These are phyloP conservation scores for Physella acuta DNA, from an alignment of 1,140 invertebrate species.

Conservation along the genomic window DNA sequence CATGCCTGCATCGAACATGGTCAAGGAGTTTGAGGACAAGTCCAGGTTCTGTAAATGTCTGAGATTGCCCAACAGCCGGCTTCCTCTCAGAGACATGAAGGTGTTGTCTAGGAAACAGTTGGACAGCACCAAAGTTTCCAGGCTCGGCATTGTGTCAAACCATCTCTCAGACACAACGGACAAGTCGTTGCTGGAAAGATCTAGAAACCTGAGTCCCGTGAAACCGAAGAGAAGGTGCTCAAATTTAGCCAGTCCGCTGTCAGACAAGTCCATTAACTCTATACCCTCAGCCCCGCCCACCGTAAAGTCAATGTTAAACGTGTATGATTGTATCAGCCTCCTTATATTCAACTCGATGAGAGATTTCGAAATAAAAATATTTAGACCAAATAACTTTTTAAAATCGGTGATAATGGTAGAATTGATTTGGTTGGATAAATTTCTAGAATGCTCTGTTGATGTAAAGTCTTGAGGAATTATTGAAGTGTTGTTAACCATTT, in stretches of 20 bases:
- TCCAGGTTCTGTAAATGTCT: background rate
- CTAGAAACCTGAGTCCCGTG: background rate
- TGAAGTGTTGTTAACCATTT: too few species aligned
- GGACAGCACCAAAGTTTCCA: too few species aligned
- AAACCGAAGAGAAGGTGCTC: background rate
- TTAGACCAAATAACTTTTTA: background rate
- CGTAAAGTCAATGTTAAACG: background rate
- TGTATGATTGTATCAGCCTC: background rate
- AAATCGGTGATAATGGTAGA: background rate
- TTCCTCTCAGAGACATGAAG: background rate
- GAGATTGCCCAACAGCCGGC: background rate
- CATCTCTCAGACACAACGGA: background rate
- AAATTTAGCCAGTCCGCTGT: background rate
- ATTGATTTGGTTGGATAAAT: too few species aligned
- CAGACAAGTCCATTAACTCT: background rate
- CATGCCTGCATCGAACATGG: background rate
- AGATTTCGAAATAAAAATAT: background rate
- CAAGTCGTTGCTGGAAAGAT: background rate
- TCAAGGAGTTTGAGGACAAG: conserved; percentile 7
- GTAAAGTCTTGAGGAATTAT: too few species aligned
- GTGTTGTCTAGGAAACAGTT: background rate
- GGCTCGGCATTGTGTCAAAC: background rate
- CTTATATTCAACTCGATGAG: background rate
- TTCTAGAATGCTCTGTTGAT: too few species aligned
- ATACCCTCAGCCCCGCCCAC: background rate